A percentile compares a stretch with the other conserved stretches of the same genome.
Conservation (phyloP, 92 coral and sea anemone species). For the Micromussa lordhowensis region DNA sequence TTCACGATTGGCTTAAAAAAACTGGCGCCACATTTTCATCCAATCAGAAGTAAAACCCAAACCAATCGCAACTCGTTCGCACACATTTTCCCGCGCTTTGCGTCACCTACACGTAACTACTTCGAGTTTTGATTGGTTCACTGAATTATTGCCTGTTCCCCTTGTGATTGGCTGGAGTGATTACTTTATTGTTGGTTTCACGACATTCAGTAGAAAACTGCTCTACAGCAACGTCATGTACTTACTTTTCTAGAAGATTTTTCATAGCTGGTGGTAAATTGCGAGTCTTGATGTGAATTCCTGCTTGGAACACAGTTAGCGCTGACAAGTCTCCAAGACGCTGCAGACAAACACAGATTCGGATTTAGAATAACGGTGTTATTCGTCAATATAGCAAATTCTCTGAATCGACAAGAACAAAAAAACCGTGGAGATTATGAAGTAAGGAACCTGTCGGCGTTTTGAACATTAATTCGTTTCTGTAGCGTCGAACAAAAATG, state of each 20-base stretch:
- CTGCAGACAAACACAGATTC: constrained; percentile 44
- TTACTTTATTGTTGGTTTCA: too few species aligned
- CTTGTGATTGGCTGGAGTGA: too few species aligned
- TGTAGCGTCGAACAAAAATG: neutral
- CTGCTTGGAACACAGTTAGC: constrained; percentile 46
- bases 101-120: too few species aligned
- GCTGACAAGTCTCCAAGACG: constrained; percentile 79
- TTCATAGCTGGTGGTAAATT: constrained; percentile 61
- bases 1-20: too few species aligned
- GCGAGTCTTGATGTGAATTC: constrained; percentile 49
- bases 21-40: too few species aligned
- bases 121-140: neutral
- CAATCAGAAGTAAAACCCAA: too few species aligned
- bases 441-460: neutral
- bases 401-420: neutral
- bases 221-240: neutral
- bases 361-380: neutral
- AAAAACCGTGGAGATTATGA: neutral
- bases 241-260: constrained; percentile 71
- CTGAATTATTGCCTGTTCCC: too few species aligned
- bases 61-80: too few species aligned
- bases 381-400: neutral
- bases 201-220: neutral
- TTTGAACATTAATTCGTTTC: neutral
- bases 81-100: neutral